Evolutionary conservation across 2,888 invertebrate species (phyloP).

Genomic region (Matsumyia berberina): DNA sequence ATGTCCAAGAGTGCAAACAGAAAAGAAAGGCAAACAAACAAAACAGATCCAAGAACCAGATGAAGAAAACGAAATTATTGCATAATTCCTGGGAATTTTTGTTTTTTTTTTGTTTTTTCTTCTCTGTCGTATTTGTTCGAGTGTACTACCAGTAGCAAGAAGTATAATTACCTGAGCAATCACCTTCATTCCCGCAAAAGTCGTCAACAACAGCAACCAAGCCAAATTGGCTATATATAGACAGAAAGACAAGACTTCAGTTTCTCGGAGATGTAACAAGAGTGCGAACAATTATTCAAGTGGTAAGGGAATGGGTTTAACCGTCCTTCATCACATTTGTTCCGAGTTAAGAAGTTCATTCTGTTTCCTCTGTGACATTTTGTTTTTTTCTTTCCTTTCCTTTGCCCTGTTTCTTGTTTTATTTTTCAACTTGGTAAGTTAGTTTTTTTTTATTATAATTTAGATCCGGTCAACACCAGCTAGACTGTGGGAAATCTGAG

Average conservation of each 20-base stretch:
- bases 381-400: conserved; percentile 19
- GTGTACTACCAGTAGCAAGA: conserved; percentile 53
- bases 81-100: conserved; percentile 71
- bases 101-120: too few species aligned
- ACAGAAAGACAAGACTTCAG: neutral
- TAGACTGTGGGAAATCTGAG: conserved; percentile 75
- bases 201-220: conserved; percentile 17
- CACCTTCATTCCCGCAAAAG: conserved; percentile 39
- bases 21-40: conserved; percentile 34
- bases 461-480: conserved; percentile 71
- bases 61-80: conserved; percentile 66
- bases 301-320: conserved; percentile 48
- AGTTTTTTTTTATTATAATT: conserved; percentile 61
- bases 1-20: conserved; percentile 39
- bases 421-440: conserved; percentile 53
- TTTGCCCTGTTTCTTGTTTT: conserved; percentile 29
- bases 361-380: conserved; percentile 36
- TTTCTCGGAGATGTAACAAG: conserved; percentile 34
- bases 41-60: conserved; percentile 13
- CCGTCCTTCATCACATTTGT: conserved; percentile 25
- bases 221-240: conserved; percentile 15
- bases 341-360: conserved; percentile 42
- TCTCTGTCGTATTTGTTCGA: conserved; percentile 30
- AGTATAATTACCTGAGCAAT: conserved; percentile 67
- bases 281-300: conserved; percentile 66